Conservation (phyloP, 2,113 vertebrate genomes). For the Bubalus kerabau region DNA sequence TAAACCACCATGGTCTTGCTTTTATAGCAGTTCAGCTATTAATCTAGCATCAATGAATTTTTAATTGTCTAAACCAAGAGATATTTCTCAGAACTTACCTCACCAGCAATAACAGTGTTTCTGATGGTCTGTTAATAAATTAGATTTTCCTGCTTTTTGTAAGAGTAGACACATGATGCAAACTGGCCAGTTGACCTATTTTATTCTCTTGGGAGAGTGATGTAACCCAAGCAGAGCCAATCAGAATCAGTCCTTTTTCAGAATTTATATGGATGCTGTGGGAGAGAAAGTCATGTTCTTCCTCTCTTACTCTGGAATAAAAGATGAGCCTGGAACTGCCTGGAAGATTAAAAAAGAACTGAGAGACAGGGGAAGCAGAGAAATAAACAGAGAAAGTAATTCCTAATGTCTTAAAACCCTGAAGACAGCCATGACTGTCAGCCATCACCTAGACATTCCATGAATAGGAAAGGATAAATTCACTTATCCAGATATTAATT, state of each 20-base stretch:
- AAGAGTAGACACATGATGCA: neutral
- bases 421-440: neutral
- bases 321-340: neutral
- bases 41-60: neutral
- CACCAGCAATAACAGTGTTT: neutral
- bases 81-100: neutral
- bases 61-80: neutral
- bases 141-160: neutral
- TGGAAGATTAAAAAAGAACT: neutral
- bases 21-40: neutral
- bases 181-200: neutral
- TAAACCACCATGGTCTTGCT: neutral
- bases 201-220: neutral
- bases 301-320: fast-evolving
- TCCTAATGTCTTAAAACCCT: neutral
- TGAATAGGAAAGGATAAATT: neutral
- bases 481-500: neutral
- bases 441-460: neutral
- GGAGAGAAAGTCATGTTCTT: neutral
- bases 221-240: neutral
- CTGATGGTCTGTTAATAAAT: neutral
- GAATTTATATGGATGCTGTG: neutral
- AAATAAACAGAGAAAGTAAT: neutral
- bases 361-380: neutral
- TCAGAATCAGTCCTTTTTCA: neutral